A percentile compares a stretch with the other conserved stretches of the same genome.
These are phyloP conservation scores for Rhynchomys soricoides DNA, from an alignment of 2,113 vertebrate species.

Conservation along the genomic window DNA sequence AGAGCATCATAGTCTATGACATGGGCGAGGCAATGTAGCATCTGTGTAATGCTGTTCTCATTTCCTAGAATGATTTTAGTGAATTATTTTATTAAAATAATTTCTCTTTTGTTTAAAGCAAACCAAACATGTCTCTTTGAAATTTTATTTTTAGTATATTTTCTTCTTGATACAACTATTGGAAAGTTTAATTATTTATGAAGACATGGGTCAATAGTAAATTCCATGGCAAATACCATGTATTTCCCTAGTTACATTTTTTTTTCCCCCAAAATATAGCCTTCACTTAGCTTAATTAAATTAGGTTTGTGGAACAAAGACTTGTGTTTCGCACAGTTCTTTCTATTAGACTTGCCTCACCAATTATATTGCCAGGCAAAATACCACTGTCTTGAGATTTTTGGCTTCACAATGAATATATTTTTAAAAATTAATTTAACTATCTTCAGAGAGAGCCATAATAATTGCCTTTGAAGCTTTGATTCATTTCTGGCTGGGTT, in stretches of 20 bases:
- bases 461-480: neutral
- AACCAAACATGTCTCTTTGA: neutral
- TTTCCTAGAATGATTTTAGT: neutral
- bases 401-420: slow-evolving; percentile 7
- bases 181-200: neutral
- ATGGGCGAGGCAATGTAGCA: neutral
- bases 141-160: neutral
- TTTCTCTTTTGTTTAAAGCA: slow-evolving; percentile 10
- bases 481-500: neutral
- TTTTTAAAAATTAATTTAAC: slow-evolving; percentile 52
- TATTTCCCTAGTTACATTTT: slow-evolving; percentile 18
- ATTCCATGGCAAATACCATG: neutral
- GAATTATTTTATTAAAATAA: neutral
- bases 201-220: neutral
- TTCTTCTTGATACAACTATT: slow-evolving; percentile 12
- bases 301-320: neutral
- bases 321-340: slow-evolving; percentile 43
- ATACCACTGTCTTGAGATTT: slow-evolving; percentile 35
- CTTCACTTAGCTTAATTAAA: slow-evolving; percentile 45
- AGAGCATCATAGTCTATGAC: neutral
- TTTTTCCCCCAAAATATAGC: neutral
- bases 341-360: slow-evolving; percentile 45
- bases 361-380: slow-evolving; percentile 35
- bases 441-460: slow-evolving; percentile 20
- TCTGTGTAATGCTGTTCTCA: neutral